Evolutionary conservation across 2,113 vertebrate genomes (phyloP).

Genomic region (Parotia lawesii): DNA sequence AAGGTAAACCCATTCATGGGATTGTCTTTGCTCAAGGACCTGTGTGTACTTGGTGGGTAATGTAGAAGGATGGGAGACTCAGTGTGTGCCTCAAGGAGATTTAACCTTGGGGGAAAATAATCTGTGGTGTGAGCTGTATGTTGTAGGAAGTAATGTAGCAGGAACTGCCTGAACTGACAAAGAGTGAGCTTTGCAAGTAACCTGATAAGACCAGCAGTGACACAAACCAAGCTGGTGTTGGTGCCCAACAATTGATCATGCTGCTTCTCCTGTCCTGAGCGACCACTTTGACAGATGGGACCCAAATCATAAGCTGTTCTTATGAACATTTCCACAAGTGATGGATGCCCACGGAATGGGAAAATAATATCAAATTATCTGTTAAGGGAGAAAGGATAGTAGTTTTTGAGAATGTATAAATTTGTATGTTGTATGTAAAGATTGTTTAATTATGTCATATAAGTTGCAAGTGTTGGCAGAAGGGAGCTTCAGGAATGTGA

Average conservation of each 20-base stretch:
- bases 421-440: background rate
- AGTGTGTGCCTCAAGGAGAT: too few species aligned
- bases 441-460: background rate
- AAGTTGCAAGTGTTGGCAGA: too few species aligned
- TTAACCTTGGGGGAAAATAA: too few species aligned
- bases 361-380: background rate
- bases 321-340: background rate
- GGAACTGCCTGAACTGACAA: too few species aligned
- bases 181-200: background rate
- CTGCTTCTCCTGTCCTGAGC: background rate
- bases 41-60: too few species aligned
- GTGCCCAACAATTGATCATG: background rate
- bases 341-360: background rate
- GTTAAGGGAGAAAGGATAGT: background rate
- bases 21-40: too few species aligned
- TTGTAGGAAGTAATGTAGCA: too few species aligned
- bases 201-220: background rate
- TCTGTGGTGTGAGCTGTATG: too few species aligned
- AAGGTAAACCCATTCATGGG: too few species aligned
- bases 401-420: background rate
- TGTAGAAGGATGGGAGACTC: too few species aligned
- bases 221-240: background rate
- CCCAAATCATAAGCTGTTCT: background rate
- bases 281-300: background rate
- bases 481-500: too few species aligned